Conservation (phyloP, 2,888 invertebrate genomes). For the Tipula vernalis region DNA sequence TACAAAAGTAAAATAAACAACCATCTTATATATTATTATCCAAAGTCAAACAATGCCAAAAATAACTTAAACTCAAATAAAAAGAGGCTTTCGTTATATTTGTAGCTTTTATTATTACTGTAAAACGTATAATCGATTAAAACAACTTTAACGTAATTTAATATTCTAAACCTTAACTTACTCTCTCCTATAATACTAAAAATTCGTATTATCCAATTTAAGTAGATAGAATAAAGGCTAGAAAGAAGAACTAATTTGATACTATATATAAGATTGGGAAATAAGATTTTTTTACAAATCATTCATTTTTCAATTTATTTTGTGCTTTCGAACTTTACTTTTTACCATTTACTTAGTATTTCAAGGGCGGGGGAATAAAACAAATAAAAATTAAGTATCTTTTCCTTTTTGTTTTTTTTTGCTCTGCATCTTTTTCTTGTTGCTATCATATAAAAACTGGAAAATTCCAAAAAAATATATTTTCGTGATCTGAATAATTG, state of each 20-base stretch:
- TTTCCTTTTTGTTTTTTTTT: background rate
- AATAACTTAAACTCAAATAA: background rate
- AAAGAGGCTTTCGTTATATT: background rate
- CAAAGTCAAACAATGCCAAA: background rate
- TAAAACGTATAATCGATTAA: background rate
- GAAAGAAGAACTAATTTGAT: background rate
- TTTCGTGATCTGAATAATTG: background rate
- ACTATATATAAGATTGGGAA: background rate
- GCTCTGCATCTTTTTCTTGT: background rate
- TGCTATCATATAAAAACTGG: background rate
- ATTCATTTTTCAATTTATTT: conserved; percentile 4
- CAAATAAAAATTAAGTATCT: conserved; percentile 4
- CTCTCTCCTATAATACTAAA: background rate
- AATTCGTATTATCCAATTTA: background rate
- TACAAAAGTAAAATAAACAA: background rate
- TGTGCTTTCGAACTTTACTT: background rate
- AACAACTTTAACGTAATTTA: background rate
- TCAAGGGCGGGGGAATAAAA: background rate
- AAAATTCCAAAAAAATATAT: background rate
- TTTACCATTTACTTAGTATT: background rate
- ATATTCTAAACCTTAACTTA: background rate
- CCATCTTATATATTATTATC: background rate
- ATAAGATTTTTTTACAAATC: background rate
- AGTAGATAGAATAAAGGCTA: background rate
- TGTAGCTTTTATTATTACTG: background rate